Percentiles rank a stretch among this genome's conserved stretches.
phyloP scores from a whole-genome alignment of 2,113 vertebrate species.

The Cyprinodon brontotheroides region DNA sequence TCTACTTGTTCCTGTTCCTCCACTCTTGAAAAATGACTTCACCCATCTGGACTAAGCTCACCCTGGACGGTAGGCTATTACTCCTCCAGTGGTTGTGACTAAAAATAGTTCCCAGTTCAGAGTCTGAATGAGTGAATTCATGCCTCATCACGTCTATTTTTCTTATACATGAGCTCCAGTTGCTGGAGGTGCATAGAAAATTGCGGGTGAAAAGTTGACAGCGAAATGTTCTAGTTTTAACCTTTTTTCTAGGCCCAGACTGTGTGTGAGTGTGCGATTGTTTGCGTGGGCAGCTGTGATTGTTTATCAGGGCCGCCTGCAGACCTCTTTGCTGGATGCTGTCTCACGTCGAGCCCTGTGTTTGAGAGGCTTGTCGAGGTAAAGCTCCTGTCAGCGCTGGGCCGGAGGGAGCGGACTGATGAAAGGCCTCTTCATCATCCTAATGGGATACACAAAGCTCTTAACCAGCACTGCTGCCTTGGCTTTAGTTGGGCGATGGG shows the following conservation, averaged over 20 bases:
- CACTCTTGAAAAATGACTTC: conserved; percentile 65
- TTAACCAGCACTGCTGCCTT: conserved; percentile 74
- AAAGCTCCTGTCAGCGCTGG: conserved; percentile 77
- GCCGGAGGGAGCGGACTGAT: conserved; percentile 77
- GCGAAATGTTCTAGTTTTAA: conserved; percentile 24
- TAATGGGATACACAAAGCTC: conserved; percentile 81
- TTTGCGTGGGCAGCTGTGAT: conserved; percentile 28
- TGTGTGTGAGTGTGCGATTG: conserved; percentile 21
- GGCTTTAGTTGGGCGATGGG: conserved; percentile 57
- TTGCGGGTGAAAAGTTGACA: conserved; percentile 50
- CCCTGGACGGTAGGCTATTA: conserved; percentile 57
- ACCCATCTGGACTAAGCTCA: conserved; percentile 65
- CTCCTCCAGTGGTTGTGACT: conserved; percentile 58
- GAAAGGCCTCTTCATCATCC: conserved; percentile 83
- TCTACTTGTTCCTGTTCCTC: conserved; percentile 40
- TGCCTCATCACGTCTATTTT: conserved; percentile 31
- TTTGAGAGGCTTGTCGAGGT: conserved; percentile 79
- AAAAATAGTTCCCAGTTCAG: conserved; percentile 72
- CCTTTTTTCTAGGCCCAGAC: conserved; percentile 19
- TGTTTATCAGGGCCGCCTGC: conserved; percentile 54
- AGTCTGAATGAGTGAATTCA: conserved; percentile 64
- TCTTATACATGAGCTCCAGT: conserved; percentile 16
- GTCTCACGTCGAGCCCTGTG: conserved; percentile 70
- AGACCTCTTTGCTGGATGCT: conserved; percentile 63
- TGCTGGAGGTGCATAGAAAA: conserved; percentile 27